Evolutionary conservation across 2,888 invertebrate genomes (phyloP), one percentile per base, ranked within the genome.

Genomic region (Trichacis sp.): DNA sequence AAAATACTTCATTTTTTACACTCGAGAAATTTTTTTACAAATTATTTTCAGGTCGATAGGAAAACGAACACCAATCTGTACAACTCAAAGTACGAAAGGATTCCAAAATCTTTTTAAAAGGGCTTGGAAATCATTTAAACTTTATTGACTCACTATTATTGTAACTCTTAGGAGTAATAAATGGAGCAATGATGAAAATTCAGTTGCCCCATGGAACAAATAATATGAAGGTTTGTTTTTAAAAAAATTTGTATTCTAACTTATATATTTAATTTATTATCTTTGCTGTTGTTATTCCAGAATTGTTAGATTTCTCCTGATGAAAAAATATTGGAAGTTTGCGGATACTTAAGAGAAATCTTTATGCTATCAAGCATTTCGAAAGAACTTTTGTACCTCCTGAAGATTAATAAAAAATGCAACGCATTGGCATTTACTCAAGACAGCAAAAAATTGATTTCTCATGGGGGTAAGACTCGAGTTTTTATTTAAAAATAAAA

Each of bases 51-150:
- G 83, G 90, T 97, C 42, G 94, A 96, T 85, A 95, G 95, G 0
- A 88, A 88, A 78, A 87, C 87, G 18, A 96, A 96, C 80, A 90
- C 91, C 36, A 94, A 94, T 84, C 87, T 97, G 18, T 95, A 96
- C 74, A 92, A 90, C 76, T 89, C 96, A 40, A 86, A 89, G 69
- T 90, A 96, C 72, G 86, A 90, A 50, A 88, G 89, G 47, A 96
- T 91, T 85, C 91, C 92, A 1, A 89, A 97, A 24, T 83, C 87
- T 56, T 98, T 79, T 86, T 89, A 3, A 88, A 88, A 1, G 89
- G 96, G 96, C 0, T 88, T 90, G 48, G 89, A 94, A 81, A 91
- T 94, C 19, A 87, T 93, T 59, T 87, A 93, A 57, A 91, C 94
- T 12, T 93, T 95, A 0, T 80, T 86, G 11, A 73, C 74, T 49